Evolutionary conservation across 2,113 vertebrate species (phyloP), one percentile per base, ranked within the genome.

Genomic region (Proterorhinus semilunaris): DNA sequence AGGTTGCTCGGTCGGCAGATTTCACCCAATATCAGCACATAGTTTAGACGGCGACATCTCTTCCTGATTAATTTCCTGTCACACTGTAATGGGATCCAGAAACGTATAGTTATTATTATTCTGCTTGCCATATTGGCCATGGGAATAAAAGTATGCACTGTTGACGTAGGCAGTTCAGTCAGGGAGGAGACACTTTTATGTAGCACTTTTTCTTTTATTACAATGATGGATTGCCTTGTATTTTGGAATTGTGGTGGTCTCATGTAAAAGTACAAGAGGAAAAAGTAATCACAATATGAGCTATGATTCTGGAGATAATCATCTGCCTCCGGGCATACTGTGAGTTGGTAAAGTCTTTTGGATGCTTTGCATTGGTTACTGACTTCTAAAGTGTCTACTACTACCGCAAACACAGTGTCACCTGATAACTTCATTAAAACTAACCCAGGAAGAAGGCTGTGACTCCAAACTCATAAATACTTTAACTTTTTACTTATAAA

Each of bases 31-130:
- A 75, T 77, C 76, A 76, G 79, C 63, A 65, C 46, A 62, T 58
- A 76, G 53, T 79, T 75, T 65, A 49, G 68, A 76, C 70, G 49
- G 74, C 65, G 71, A 69, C 74, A 75, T 76, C 66, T 65, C 68
- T 80, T 69, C 15, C 42, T 83, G 76, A 83, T 82, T 76, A 83
- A 81, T 44, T 57, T 21, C 21, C 82, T 86, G 71, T 72, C 85
- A 73, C 62, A 10, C 5, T 76, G 51, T 81, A 85, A 86, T 76
- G n/a, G 61, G 65, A 65, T 81, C 55, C 72, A 80, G 78, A 76
- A 72, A 66, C 73, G 44, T 73, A 67, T 65, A 55, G 63, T 78
- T 83, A 74, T 64, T 69, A 72, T 64, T 46, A 58, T 69, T 63
- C 62, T 63, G 65, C 11, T 7, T 43, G 59, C 65, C 72, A 71